A percentile compares a stretch with the other conserved stretches of the same genome.
Conservation (phyloP, 2,797 vertebrate genomes). For the Anableps anableps region DNA sequence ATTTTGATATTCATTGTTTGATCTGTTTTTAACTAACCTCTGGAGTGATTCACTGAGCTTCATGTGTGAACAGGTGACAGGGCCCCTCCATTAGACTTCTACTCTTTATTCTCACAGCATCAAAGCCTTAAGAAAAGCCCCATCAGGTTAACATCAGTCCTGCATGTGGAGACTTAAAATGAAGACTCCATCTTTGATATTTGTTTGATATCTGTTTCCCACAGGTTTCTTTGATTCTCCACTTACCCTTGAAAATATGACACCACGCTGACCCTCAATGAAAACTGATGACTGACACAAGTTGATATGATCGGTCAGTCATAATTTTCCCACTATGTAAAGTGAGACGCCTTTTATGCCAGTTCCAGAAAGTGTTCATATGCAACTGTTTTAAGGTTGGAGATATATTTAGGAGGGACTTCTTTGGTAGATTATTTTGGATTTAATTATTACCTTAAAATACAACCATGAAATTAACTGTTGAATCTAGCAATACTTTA, state of each 20-base stretch:
- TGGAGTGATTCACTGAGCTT: slow-evolving; percentile 54
- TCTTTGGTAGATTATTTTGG: background rate
- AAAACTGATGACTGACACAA: slow-evolving; percentile 43
- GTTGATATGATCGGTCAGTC: slow-evolving; percentile 26
- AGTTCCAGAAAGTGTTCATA: background rate
- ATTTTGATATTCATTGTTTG: slow-evolving; percentile 63
- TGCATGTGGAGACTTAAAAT: slow-evolving; percentile 65
- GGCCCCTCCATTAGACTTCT: slow-evolving; percentile 47
- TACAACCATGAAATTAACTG: background rate
- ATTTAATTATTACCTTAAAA: background rate
- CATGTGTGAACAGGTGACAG: slow-evolving; percentile 73
- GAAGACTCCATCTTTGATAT: slow-evolving; percentile 74
- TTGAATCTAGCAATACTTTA: background rate
- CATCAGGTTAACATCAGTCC: slow-evolving; percentile 66
- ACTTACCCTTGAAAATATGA: slow-evolving; percentile 41
- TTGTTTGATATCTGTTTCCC: slow-evolving; percentile 66
- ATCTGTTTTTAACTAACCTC: slow-evolving; percentile 60
- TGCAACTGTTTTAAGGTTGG: background rate
- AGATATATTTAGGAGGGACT: background rate
- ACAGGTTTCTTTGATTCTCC: slow-evolving; percentile 55
- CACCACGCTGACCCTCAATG: slow-evolving; percentile 40
- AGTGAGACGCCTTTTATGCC: slow-evolving; percentile 18
- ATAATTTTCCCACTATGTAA: slow-evolving; percentile 13
- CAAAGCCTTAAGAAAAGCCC: slow-evolving; percentile 75
- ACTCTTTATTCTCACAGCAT: slow-evolving; percentile 70